Base-by-base conservation (phyloP, 2,113 vertebrate genomes). In the Pachyramphus minor region DNA sequence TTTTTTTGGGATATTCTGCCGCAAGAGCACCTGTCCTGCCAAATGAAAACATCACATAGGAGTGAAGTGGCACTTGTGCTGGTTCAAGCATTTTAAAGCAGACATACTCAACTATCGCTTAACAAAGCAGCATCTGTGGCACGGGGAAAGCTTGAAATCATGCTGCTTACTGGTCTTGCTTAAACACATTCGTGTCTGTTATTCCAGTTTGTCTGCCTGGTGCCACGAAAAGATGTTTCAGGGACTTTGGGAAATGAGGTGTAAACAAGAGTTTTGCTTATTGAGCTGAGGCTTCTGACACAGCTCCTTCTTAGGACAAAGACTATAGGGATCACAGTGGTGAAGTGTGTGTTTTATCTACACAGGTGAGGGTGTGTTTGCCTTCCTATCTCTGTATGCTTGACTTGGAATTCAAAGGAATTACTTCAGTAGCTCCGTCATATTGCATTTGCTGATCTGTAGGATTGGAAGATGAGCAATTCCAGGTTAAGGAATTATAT, bases 11-110 rank as follows among this genome's bases (percentile, higher is more conserved):
- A 84, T 58, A 50, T 82, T 95, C 53, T 88, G 82, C 12, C 8
- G 84, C 84, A 84, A 78, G 68, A 86, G 90, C 93, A 94, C 85
- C 95, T 97, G 94, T 97, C 95, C 94, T 93, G 55, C 73, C 93
- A 96, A 94, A 97, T 96, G 81, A 97, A 89, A 87, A 64, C 50
- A 82, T 97, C 76, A 80, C 50, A 15, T 3, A 95, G 55, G 93
- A 91, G 62, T 41, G 82, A 96, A 90, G 84, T 90, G 94, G 84
- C 90, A 96, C 80, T 96, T 97, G 44, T 89, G 91, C 94, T 95
- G 74, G 60, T 92, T 89, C 67, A 79, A 94, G 89, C 68, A 84
- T 95, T 94, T 92, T 96, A 89, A 91, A 94, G 75, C 52, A 92
- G 88, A 64, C 39, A 41, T 42, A 62, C 55, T 83, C 42, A 84